Conservation (phyloP, 2,797 vertebrate genomes). For the Kryptolebias ocellatus region DNA sequence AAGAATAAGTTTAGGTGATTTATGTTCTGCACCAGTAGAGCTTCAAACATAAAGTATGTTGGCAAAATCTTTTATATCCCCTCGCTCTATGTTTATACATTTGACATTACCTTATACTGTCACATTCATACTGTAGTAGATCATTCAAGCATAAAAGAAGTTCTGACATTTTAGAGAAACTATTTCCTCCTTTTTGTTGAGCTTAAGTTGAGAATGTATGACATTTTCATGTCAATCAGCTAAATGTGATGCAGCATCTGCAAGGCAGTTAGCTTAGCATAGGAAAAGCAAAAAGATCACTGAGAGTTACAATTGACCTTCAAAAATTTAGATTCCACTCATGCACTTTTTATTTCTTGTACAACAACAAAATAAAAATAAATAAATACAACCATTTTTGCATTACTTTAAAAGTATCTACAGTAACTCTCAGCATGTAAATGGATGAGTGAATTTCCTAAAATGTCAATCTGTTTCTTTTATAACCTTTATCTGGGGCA, state of each 20-base stretch:
- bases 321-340: no score
- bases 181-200: neutral
- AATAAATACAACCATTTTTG: no score
- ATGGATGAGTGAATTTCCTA: neutral
- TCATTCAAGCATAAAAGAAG: neutral
- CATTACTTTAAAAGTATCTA: neutral
- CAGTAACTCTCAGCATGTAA: neutral
- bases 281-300: no score
- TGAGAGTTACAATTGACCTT: no score
- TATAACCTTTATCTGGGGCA: slow-evolving; percentile 3
- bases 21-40: neutral
- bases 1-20: no score
- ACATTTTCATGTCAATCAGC: neutral
- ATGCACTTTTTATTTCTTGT: no score
- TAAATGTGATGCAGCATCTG: no score
- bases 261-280: no score
- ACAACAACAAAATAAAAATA: no score
- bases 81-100: neutral
- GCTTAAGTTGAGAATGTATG: no score
- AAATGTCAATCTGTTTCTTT: slow-evolving; percentile 1
- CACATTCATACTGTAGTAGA: neutral
- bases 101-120: neutral
- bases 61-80: neutral
- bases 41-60: neutral
- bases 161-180: neutral